These are phyloP conservation scores for Lampris megalopsis DNA, from an alignment of 2,113 vertebrate species.

Conservation along the genomic window DNA sequence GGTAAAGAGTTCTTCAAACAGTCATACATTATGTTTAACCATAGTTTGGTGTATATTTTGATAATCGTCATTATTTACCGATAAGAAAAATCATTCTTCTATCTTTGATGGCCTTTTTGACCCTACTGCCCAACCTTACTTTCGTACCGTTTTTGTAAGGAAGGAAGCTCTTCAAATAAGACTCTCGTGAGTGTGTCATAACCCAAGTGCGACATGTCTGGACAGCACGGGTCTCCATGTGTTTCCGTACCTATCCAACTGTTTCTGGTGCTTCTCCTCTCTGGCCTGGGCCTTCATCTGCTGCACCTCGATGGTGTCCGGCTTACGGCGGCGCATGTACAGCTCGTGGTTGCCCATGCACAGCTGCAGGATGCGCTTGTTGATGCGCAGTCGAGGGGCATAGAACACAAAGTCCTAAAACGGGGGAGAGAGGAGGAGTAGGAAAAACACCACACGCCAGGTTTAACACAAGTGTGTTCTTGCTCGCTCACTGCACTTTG, in stretches of 20 bases:
- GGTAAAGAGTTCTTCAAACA: too few species aligned
- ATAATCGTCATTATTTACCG: too few species aligned
- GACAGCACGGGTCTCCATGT: neutral
- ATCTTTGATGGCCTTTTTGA: too few species aligned
- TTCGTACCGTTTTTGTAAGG: too few species aligned
- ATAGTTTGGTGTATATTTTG: too few species aligned
- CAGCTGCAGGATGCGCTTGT: conserved; percentile 96
- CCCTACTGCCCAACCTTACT: too few species aligned
- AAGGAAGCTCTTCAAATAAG: too few species aligned
- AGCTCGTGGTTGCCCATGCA: conserved; percentile 99
- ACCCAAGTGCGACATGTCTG: too few species aligned
- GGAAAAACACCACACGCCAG: neutral
- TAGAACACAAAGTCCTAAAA: conserved; percentile 96
- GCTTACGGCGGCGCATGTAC: conserved; percentile 96
- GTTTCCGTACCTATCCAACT: conserved; percentile 88
- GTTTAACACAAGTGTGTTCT: neutral
- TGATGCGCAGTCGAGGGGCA: conserved; percentile 92
- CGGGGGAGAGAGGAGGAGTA: neutral
- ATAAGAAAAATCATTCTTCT: too few species aligned
- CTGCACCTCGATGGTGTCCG: conserved; percentile 97
- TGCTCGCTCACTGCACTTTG: conserved; percentile 11
- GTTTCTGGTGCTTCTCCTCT: conserved; percentile 93
- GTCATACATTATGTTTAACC: too few species aligned
- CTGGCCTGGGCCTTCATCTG: conserved; percentile 97
- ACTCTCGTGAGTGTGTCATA: too few species aligned